Percentiles rank a stretch among this genome's conserved stretches.
Evolutionary conservation across 2,888 invertebrate species (phyloP).

Genomic region (Acanthoscelides obtectus): DNA sequence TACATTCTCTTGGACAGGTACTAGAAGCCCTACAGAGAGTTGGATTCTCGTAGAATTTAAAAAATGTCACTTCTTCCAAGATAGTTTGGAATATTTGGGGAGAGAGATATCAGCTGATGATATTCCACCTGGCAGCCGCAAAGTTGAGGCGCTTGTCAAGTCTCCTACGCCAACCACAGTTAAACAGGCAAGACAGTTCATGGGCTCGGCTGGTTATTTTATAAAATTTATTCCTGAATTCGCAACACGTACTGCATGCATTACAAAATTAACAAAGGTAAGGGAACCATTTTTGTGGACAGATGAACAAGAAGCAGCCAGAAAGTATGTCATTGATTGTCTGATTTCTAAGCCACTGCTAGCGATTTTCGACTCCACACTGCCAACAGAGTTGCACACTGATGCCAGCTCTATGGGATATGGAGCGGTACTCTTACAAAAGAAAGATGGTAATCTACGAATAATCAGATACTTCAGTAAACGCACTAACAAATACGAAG

Average conservation of each 20-base stretch:
- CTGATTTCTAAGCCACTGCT: conserved; percentile 2
- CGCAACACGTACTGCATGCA: conserved; percentile 9
- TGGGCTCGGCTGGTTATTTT: neutral
- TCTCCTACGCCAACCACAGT: neutral
- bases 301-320: no score
- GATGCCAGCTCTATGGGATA: conserved; percentile 1
- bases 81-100: neutral
- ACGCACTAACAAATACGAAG: conserved; percentile 26
- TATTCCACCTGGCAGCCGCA: neutral
- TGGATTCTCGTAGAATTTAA: neutral
- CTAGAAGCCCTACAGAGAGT: neutral
- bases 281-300: conserved; percentile 11
- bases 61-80: neutral
- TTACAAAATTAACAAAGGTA: conserved; percentile 13
- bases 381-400: neutral
- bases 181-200: neutral
- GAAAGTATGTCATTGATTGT: no score
- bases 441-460: conserved; percentile 21
- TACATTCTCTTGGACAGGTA: neutral
- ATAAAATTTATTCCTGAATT: neutral
- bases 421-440: neutral
- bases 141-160: neutral
- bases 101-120: neutral
- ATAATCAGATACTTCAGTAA: no score
- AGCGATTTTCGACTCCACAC: neutral